These are phyloP conservation scores for Nothocercus nigrocapillus DNA, from an alignment of 2,113 vertebrate species.

Conservation along the genomic window DNA sequence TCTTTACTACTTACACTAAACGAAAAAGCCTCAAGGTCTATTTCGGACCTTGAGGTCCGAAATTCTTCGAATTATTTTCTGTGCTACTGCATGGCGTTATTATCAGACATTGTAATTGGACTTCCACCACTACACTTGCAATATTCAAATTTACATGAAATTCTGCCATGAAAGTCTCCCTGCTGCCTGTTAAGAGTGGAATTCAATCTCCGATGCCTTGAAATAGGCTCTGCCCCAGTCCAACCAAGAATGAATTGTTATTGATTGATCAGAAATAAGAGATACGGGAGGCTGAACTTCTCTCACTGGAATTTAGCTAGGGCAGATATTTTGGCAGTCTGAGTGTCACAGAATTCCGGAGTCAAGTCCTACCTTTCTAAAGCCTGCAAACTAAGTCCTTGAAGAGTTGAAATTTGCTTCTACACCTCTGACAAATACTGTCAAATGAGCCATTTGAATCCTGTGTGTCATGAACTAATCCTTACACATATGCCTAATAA, in stretches of 20 bases:
- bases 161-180: neutral
- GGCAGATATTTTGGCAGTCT: neutral
- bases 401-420: neutral
- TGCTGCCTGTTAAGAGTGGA: neutral
- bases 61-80: neutral
- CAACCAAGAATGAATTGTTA: conserved; percentile 29
- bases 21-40: neutral
- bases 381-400: neutral
- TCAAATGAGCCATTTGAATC: neutral
- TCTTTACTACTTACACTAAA: neutral
- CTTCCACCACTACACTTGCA: neutral
- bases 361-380: neutral
- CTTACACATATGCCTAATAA: neutral
- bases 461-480: neutral
- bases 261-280: neutral
- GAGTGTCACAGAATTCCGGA: neutral
- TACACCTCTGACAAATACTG: neutral
- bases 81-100: neutral
- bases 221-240: conserved; percentile 13
- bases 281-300: neutral
- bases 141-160: neutral
- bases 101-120: neutral
- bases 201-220: conserved; percentile 24
- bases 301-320: neutral
- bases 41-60: neutral